These are phyloP conservation scores for Ichneumon xanthorius DNA, from an alignment of 2,888 invertebrate species.

Conservation along the genomic window DNA sequence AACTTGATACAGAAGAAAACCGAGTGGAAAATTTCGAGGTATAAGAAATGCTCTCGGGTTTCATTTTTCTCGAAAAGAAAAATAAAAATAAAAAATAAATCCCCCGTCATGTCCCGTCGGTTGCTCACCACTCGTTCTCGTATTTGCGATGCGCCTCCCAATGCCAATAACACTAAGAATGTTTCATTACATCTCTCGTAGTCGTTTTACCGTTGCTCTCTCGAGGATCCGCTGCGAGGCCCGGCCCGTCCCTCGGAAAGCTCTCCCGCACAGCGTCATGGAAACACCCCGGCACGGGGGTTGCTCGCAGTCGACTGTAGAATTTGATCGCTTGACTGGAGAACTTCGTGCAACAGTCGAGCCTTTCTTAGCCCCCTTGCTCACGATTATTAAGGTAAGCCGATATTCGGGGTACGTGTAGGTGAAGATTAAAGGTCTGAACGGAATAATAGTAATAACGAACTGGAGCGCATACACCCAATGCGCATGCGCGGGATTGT, in stretches of 20 bases:
- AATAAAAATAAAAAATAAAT: conserved; percentile 32
- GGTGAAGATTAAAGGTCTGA: conserved; percentile 72
- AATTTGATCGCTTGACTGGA: conserved; percentile 70
- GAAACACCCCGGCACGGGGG: conserved; percentile 80
- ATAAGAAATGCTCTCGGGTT: conserved; percentile 17
- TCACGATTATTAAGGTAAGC: conserved; percentile 84
- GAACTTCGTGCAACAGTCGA: conserved; percentile 67
- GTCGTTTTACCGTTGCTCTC: conserved; percentile 74
- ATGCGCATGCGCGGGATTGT: background rate
- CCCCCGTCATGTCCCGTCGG: conserved; percentile 21
- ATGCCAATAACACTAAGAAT: conserved; percentile 79
- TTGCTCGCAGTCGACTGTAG: conserved; percentile 43
- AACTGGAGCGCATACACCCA: background rate
- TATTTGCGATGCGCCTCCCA: conserved; percentile 63
- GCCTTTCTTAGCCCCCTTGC: conserved; percentile 57
- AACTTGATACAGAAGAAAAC: conserved; percentile 24
- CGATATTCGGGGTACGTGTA: conserved; percentile 76
- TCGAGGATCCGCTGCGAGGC: conserved; percentile 49
- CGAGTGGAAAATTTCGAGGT: background rate
- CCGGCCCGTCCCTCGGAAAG: conserved; percentile 9
- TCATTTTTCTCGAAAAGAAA: conserved; percentile 2
- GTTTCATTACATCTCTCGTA: conserved; percentile 82
- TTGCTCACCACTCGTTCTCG: conserved; percentile 52
- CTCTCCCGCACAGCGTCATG: conserved; percentile 77
- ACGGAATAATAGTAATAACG: conserved; percentile 1